Base-by-base conservation (phyloP, 2,888 invertebrate species). In the Agriopis aurantiaria region DNA sequence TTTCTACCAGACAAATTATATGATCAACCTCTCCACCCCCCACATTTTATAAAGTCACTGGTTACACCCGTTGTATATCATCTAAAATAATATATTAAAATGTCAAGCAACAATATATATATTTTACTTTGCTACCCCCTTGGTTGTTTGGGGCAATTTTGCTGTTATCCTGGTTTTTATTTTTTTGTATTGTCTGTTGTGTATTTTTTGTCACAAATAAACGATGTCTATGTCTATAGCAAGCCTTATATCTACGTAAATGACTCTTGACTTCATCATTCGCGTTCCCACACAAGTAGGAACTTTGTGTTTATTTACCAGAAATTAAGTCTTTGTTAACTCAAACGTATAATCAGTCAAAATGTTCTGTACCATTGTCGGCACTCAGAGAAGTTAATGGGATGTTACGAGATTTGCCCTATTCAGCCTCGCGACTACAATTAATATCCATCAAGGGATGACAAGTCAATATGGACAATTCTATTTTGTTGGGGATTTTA, bases 401-500 rank as follows among this genome's bases (percentile, higher is more conserved):
- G 52, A 62, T 45, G 52, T 43, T 48, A n/a, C 17, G 52, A 53
- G 63, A 58, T 53, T 68, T 45, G 9, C 43, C 56, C 9, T 65
- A 58, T 65, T 57, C 61, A 63, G 59, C 51, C 46, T 55, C 11
- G 49, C 17, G 43, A n/a, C 23, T 48, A 58, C 55, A 46, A 75
- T 76, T 67, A 71, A 75, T 78, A 61, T 59, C 51, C 53, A 63
- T 67, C 51, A 68, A 61, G 49, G 17, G 48, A 67, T 61, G 67
- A 67, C 68, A 69, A 64, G 59, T 9, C n/a, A 55, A 59, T 52
- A 46, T 49, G 33, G 3, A 46, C 46, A 58, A 46, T 41, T 23
- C 8, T 11, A 57, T 57, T 43, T 43, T 43, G 56, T 57, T 43
- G 43, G 11, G 43, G 1, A 6, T 57, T 56, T 17, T 57, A 43